Evolutionary conservation across 2,797 vertebrate genomes (phyloP), one percentile per base, ranked within the genome.

Genomic region (Bryconaethiops microstoma): DNA sequence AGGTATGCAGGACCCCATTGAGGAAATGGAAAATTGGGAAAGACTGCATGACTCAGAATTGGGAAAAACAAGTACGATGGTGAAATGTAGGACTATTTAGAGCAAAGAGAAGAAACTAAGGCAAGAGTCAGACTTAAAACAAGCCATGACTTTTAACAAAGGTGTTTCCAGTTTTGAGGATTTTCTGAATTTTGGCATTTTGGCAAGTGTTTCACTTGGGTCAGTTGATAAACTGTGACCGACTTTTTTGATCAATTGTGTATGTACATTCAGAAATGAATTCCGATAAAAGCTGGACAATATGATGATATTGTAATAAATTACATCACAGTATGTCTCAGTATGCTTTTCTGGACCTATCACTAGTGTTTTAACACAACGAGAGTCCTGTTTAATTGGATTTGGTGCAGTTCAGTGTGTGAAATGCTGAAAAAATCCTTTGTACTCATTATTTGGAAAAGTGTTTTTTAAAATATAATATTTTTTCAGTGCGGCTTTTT

Each of bases 51-150:
- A 67, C 39, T 17, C 9, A 29, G 12, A 62, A 39, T 68, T 68
- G 65, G 4, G 65, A 45, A 68, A 21, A n/a, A 19, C 17, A 12
- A 4, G 19, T 21, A 9, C 4, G 19, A 3, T 69, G 40, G 10
- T 69, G 67, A 21, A 69, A 69, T 45, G n/a, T 48, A 23, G 40
- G n/a, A 48, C 19, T n/a, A 69, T 69, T 69, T 69, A 69, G 67
- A 12, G n/a, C 67, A 69, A 69, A 69, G 67, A 21, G 67, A 23
- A 48, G 5, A 69, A 21, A 48, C 42, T 48, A 21, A 40, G 21
- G 60, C 9, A 35, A 35, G 13, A 35, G 14, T 17, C 3, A 59
- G 55, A 13, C 12, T 29, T 63, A 23, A 23, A 3, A 17, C 8
- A 42, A 68, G 9, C 21, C 10, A 14, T 45, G 6, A 69, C 17